Base-by-base conservation (phyloP, 1,140 invertebrate genomes). In the Drosophila paulistorum region DNA sequence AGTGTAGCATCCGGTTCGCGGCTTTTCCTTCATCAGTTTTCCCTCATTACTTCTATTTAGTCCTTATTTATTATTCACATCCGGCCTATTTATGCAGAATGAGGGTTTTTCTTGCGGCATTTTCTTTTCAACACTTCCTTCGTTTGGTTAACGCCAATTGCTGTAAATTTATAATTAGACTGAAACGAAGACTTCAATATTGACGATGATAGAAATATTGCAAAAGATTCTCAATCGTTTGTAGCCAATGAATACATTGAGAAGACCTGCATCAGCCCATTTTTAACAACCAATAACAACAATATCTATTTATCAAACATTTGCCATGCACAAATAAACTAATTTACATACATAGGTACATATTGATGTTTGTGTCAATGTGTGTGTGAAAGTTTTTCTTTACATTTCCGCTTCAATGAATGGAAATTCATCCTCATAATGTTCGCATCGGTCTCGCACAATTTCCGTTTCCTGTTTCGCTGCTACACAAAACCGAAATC, bases 391-490 rank as follows among this genome's bases (percentile, higher is more conserved):
- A 59, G 71, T 45, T 71, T 71, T 82, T 86, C 82, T 70, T 75
- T 63, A 72, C 68, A 65, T 73, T 77, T 81, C 69, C 74, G 75
- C 76, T 61, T 78, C 74, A 61, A 65, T 51, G 37, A 54, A 51
- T 77, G 74, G 51, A 57, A 76, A 69, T 77, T 59, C 74, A 39
- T 61, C 55, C 67, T 51, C 45, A 51, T 51, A 51, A 51, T 51
- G 17, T 45, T 70, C 37, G 45, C 72, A 86, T 71, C 77, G 68
- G 74, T 63, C 63, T 69, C 83, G 73, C 80, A 83, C 84, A 87
- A 89, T 87, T 89, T 83, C 84, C 76, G 67, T 74, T 80, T 77
- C 74, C 79, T 73, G 39, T 68, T 66, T 62, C 72, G 68, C 76
- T 35, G 81, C 68, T 64, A 79, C 61, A 51, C 69, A 87, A 79